Conservation (phyloP, 2,888 invertebrate genomes). For the Dendrolimus pini region DNA sequence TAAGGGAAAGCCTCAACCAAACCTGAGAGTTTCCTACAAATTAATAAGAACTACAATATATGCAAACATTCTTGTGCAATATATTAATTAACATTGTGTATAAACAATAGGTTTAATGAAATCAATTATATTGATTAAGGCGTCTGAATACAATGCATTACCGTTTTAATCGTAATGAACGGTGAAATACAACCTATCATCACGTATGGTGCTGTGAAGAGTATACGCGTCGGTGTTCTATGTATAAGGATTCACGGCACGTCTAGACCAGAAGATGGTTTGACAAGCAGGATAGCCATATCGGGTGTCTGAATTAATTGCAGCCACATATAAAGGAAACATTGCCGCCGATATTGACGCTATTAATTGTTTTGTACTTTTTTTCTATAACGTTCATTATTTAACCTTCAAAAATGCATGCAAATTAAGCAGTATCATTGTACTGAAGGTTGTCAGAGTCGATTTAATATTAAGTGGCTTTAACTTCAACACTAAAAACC, state of each 20-base stretch:
- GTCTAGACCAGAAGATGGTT: conserved; percentile 30
- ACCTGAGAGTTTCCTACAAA: too few relatives aligned
- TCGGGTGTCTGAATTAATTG: conserved; percentile 19
- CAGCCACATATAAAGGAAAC: conserved; percentile 8
- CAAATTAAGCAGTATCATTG: too few relatives aligned
- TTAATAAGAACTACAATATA: too few relatives aligned
- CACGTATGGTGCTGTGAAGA: not conserved
- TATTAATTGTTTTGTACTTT: conserved; percentile 2
- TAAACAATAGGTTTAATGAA: not conserved
- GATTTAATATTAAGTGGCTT: too few relatives aligned
- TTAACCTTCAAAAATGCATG: too few relatives aligned
- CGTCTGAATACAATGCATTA: not conserved
- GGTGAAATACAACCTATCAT: not conserved
- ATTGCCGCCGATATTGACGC: not conserved
- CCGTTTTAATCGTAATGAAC: not conserved
- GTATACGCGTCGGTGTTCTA: not conserved
- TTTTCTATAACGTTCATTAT: not conserved
- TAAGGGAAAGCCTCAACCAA: too few relatives aligned
- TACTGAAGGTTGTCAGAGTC: too few relatives aligned
- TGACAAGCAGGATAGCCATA: conserved; percentile 44
- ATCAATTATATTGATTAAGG: not conserved
- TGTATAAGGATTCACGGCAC: conserved; percentile 40
- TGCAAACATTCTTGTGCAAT: too few relatives aligned
- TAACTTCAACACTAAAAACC: too few relatives aligned
- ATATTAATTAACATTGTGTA: not conserved